These are phyloP conservation scores for Progne subis DNA, from an alignment of 2,113 vertebrate species.

Conservation along the genomic window DNA sequence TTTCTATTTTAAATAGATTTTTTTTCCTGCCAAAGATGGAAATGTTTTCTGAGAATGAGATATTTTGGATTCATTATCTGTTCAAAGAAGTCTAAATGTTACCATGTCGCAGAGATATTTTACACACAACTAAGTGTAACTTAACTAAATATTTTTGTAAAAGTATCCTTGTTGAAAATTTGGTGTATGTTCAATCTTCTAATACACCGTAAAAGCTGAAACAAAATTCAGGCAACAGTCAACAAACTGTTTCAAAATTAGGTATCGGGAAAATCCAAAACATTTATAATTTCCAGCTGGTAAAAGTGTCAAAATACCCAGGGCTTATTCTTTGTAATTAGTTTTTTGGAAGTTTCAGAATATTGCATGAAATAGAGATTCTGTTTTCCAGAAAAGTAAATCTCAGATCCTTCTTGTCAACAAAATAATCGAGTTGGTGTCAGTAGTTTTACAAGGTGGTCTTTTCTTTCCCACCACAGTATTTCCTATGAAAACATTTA, in stretches of 20 bases:
- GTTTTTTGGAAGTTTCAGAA: neutral
- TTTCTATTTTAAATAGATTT: neutral
- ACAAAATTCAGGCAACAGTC: neutral
- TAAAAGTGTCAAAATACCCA: neutral
- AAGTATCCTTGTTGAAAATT: neutral
- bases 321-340: neutral
- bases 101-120: neutral
- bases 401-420: neutral
- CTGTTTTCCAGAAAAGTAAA: neutral
- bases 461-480: neutral
- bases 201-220: neutral
- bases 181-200: neutral
- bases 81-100: neutral
- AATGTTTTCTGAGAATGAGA: neutral
- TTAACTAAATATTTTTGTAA: neutral
- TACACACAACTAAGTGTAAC: neutral
- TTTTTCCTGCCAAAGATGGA: constrained; percentile 9
- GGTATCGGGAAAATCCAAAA: neutral
- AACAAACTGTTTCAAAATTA: neutral
- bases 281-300: neutral
- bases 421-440: neutral
- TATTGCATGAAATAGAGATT: neutral
- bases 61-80: neutral
- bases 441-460: neutral
- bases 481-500: neutral